Conservation (phyloP, 2,888 invertebrate species). For the Mechanitis mazaeus region DNA sequence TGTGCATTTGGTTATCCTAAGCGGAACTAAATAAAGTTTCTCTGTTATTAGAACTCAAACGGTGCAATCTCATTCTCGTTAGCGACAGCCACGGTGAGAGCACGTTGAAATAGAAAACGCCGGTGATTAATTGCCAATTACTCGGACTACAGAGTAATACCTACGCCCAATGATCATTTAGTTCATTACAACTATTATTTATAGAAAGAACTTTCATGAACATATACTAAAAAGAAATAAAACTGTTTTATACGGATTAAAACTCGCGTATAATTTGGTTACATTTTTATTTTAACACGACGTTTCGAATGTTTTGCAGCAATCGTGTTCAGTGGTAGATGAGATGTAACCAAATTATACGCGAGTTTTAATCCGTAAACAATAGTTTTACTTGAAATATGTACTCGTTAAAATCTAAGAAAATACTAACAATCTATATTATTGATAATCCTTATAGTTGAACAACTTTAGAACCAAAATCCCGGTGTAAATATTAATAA, state of each 20-base stretch:
- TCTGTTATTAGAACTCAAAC: conserved; percentile 41
- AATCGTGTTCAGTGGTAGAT: no score
- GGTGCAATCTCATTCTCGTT: conserved; percentile 59
- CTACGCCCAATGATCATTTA: conserved; percentile 60
- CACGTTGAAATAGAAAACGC: conserved; percentile 72
- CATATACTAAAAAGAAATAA: background rate
- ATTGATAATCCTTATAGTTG: no score
- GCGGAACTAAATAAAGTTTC: conserved; percentile 30
- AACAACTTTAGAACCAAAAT: no score
- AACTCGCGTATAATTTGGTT: background rate
- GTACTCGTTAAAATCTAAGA: no score
- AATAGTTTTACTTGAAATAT: no score
- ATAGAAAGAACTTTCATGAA: background rate
- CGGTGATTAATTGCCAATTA: conserved; percentile 75
- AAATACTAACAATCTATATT: no score
- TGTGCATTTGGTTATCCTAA: conserved; percentile 16
- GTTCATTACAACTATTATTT: conserved; percentile 15
- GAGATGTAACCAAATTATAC: no score
- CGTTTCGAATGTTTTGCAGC: no score
- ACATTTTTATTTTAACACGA: no score
- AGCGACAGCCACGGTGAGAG: conserved; percentile 37
- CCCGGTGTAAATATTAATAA: background rate
- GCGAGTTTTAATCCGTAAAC: no score
- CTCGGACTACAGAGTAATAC: conserved; percentile 64
- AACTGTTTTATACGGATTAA: background rate